Evolutionary conservation across 2,888 invertebrate species (phyloP).

Genomic region (Acleris emargana): DNA sequence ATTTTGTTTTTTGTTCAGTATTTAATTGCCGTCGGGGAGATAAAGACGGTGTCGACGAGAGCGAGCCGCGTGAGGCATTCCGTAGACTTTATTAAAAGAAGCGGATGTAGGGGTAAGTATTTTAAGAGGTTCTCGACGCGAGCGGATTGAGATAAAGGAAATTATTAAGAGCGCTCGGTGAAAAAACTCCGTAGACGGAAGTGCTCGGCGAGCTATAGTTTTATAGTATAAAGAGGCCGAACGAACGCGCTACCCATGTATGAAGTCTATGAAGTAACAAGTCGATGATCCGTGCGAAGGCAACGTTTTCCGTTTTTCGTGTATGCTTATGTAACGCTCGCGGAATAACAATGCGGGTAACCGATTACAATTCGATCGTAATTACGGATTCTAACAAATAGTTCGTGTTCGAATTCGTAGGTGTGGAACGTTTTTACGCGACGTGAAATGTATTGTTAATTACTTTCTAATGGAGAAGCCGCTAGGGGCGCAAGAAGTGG

Average conservation of each 20-base stretch:
- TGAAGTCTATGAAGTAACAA: constrained; percentile 54
- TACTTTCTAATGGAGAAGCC: constrained; percentile 73
- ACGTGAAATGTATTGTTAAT: constrained; percentile 63
- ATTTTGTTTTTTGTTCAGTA: constrained; percentile 66
- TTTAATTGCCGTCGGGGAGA: constrained; percentile 75
- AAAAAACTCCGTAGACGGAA: constrained; percentile 75
- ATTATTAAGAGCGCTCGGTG: constrained; percentile 79
- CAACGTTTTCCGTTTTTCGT: constrained; percentile 57
- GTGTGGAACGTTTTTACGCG: constrained; percentile 54
- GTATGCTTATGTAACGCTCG: constrained; percentile 62
- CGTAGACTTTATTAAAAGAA: constrained; percentile 81
- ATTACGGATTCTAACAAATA: constrained; percentile 57
- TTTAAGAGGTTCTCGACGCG: constrained; percentile 80
- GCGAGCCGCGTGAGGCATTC: constrained; percentile 73
- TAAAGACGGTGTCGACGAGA: constrained; percentile 70
- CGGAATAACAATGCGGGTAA: constrained; percentile 66
- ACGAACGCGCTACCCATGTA: constrained; percentile 55
- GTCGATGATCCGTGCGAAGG: constrained; percentile 69
- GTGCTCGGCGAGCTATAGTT: constrained; percentile 55
- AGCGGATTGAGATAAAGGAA: constrained; percentile 81
- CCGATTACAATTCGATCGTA: constrained; percentile 68
- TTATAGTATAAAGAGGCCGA: constrained; percentile 52
- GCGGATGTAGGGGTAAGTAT: constrained; percentile 83
- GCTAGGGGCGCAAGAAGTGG: constrained; percentile 59
- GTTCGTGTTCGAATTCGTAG: constrained; percentile 49